Conservation (phyloP, 2,888 invertebrate genomes). For the Drosophila quinaria region DNA sequence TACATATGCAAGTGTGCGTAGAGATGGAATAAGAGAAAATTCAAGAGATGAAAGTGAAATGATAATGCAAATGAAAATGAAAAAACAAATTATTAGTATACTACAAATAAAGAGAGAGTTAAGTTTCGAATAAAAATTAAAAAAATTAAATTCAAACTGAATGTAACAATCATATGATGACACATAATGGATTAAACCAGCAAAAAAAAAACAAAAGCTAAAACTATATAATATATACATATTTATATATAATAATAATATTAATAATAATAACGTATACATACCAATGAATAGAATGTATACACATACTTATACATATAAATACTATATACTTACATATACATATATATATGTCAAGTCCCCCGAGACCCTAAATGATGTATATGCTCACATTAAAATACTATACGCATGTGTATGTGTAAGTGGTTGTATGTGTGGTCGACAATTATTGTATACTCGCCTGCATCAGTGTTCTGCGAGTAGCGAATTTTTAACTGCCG, state of each 20-base stretch:
- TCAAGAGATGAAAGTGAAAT: slow-evolving; percentile 5
- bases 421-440: slow-evolving; percentile 1
- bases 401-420: slow-evolving; percentile 11
- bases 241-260: slow-evolving; percentile 26
- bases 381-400: slow-evolving; percentile 29
- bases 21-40: slow-evolving; percentile 15
- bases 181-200: slow-evolving; percentile 65
- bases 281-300: slow-evolving; percentile 1
- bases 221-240: slow-evolving; percentile 19
- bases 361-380: slow-evolving; percentile 26
- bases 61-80: slow-evolving; percentile 14
- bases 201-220: slow-evolving; percentile 41
- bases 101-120: slow-evolving; percentile 13
- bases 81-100: slow-evolving; percentile 18
- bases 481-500: slow-evolving; percentile 31
- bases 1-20: slow-evolving; percentile 37
- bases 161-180: slow-evolving; percentile 78
- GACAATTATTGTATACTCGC: background rate
- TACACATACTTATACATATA: slow-evolving; percentile 18
- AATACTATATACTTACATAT: slow-evolving; percentile 20
- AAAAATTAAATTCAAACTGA: slow-evolving; percentile 59
- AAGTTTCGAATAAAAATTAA: slow-evolving; percentile 22
- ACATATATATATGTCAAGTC: slow-evolving; percentile 38
- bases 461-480: slow-evolving; percentile 11
- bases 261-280: slow-evolving; percentile 1